Percentiles rank a stretch among this genome's conserved stretches.
phyloP scores from a whole-genome alignment of 2,888 invertebrate species.

The Metellina segmentata region DNA sequence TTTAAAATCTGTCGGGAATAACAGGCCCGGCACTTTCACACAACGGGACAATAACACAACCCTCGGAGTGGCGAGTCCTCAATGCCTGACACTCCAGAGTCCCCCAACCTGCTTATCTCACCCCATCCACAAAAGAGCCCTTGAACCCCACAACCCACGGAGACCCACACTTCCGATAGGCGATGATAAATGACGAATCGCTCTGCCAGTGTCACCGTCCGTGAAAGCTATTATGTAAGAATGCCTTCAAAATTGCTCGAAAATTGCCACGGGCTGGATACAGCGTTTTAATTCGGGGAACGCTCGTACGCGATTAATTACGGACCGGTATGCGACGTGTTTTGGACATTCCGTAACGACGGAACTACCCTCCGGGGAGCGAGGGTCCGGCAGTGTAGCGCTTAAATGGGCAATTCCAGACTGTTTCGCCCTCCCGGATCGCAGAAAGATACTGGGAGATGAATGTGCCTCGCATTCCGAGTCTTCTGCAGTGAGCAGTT shows the following conservation, averaged over 20 bases:
- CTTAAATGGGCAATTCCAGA: conserved; percentile 45
- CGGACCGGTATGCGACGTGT: conserved; percentile 59
- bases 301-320: conserved; percentile 62
- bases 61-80: too few relatives aligned
- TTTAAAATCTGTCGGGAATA: too few relatives aligned
- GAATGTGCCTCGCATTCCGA: background rate
- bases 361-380: conserved; percentile 34
- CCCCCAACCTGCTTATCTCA: too few relatives aligned
- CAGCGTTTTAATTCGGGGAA: conserved; percentile 58
- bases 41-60: too few relatives aligned
- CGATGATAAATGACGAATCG: conserved; percentile 53
- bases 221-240: conserved; percentile 69
- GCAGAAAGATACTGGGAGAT: background rate
- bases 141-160: too few relatives aligned
- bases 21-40: too few relatives aligned
- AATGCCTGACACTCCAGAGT: too few relatives aligned
- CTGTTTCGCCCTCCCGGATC: background rate
- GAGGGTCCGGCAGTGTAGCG: conserved; percentile 31
- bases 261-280: conserved; percentile 24
- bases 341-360: conserved; percentile 65
- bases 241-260: conserved; percentile 60
- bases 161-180: background rate
- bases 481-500: background rate
- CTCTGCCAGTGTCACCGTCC: conserved; percentile 35
- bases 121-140: too few relatives aligned